These are phyloP conservation scores for Sisor rabdophorus DNA, from an alignment of 2,113 vertebrate genomes.

Conservation along the genomic window DNA sequence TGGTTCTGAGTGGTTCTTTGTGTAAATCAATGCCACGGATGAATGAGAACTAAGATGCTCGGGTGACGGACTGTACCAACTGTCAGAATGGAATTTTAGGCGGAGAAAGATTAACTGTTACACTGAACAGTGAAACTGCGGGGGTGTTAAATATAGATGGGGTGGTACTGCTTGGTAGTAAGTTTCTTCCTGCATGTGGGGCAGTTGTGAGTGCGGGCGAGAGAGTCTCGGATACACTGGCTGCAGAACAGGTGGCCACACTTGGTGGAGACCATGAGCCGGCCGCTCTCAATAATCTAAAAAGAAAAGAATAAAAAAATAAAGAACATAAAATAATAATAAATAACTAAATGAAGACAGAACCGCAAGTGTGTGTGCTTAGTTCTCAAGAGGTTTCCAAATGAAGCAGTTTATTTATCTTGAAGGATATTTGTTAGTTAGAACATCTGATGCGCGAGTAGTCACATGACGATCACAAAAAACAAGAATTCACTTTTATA, in stretches of 20 bases:
- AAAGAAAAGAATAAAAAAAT: background rate
- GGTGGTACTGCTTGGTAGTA: slow-evolving; percentile 87
- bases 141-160: slow-evolving; percentile 86
- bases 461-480: background rate
- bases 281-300: slow-evolving; percentile 86
- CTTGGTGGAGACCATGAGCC: slow-evolving; percentile 88
- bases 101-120: slow-evolving; percentile 8
- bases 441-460: no score
- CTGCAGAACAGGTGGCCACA: slow-evolving; percentile 96
- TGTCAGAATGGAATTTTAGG: background rate
- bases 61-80: background rate
- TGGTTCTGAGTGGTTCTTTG: background rate
- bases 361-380: no score
- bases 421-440: background rate
- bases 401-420: background rate
- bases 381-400: background rate
- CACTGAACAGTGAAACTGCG: background rate
- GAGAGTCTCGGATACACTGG: slow-evolving; percentile 86
- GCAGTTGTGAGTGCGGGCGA: slow-evolving; percentile 82
- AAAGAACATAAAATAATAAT: background rate
- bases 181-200: slow-evolving; percentile 93
- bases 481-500: background rate
- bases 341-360: background rate
- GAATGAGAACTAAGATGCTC: background rate
- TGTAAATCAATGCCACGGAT: slow-evolving; percentile 1